Percentiles rank a stretch among this genome's conserved stretches.
Evolutionary conservation across 2,113 vertebrate genomes (phyloP).

Genomic region (Accipiter virgatus): DNA sequence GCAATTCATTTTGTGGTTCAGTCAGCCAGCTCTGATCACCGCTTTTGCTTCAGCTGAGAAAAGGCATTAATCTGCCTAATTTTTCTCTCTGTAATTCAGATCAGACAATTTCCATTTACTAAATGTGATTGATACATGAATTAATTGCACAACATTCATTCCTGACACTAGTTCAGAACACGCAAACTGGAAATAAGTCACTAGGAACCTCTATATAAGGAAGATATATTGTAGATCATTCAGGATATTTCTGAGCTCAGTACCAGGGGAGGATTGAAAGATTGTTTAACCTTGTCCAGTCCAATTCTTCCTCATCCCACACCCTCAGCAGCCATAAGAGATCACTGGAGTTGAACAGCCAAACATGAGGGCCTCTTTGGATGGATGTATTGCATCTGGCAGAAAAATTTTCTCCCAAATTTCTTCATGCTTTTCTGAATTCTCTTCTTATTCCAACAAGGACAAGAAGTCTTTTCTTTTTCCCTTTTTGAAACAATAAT

Average conservation of each 20-base stretch:
- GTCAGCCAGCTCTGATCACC: slow-evolving; percentile 7
- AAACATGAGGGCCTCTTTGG: background rate
- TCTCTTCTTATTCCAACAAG: background rate
- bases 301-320: background rate
- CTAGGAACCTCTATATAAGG: background rate
- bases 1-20: background rate
- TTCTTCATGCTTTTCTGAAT: background rate
- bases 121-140: slow-evolving; percentile 20
- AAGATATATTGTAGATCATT: background rate
- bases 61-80: slow-evolving; percentile 32
- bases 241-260: background rate
- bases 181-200: background rate
- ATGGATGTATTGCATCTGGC: background rate
- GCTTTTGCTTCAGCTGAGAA: background rate
- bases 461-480: background rate
- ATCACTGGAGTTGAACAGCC: background rate
- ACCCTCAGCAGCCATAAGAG: background rate
- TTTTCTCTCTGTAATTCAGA: slow-evolving; percentile 12
- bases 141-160: background rate
- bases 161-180: background rate
- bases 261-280: background rate
- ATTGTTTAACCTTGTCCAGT: background rate
- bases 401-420: background rate
- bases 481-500: background rate
- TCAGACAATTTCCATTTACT: slow-evolving; percentile 8